Conservation (phyloP, 2,888 invertebrate genomes). For the Nematopogon swammerdamellus region DNA sequence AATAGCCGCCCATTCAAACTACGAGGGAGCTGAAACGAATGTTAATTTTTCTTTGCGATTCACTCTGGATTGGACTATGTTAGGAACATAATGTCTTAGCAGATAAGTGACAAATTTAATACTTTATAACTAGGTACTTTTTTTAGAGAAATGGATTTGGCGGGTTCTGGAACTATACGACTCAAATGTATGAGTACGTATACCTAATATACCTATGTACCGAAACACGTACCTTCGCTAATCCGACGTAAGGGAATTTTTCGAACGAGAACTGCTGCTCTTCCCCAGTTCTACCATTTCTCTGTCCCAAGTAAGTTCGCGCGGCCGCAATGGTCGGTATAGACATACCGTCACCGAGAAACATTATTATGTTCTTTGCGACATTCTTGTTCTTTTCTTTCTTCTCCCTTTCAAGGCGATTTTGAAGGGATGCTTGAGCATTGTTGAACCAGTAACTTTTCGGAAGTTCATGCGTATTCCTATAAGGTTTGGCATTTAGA, state of each 20-base stretch:
- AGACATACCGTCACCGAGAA: constrained; percentile 76
- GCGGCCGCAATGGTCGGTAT: constrained; percentile 65
- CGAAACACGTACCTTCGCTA: constrained; percentile 70
- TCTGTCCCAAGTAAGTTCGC: constrained; percentile 62
- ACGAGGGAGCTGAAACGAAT: too few relatives aligned
- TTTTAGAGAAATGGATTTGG: too few relatives aligned
- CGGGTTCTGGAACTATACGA: too few relatives aligned
- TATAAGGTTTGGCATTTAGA: too few relatives aligned
- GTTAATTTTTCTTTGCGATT: too few relatives aligned
- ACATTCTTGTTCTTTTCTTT: neutral
- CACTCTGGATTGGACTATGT: too few relatives aligned
- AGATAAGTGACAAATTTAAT: too few relatives aligned
- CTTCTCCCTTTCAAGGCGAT: neutral
- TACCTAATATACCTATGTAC: too few relatives aligned
- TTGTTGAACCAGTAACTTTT: neutral
- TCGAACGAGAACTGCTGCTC: constrained; percentile 60
- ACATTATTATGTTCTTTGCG: constrained; percentile 63
- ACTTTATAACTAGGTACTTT: too few relatives aligned
- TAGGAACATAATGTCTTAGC: too few relatives aligned
- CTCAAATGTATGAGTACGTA: too few relatives aligned
- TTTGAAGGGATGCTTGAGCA: neutral
- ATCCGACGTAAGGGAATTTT: constrained; percentile 58
- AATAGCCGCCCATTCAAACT: too few relatives aligned
- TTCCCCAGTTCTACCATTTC: constrained; percentile 51
- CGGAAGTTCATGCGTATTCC: neutral